These are phyloP conservation scores for Blastomussa wellsi DNA, from an alignment of 92 coral and sea anemone genomes.

Conservation along the genomic window DNA sequence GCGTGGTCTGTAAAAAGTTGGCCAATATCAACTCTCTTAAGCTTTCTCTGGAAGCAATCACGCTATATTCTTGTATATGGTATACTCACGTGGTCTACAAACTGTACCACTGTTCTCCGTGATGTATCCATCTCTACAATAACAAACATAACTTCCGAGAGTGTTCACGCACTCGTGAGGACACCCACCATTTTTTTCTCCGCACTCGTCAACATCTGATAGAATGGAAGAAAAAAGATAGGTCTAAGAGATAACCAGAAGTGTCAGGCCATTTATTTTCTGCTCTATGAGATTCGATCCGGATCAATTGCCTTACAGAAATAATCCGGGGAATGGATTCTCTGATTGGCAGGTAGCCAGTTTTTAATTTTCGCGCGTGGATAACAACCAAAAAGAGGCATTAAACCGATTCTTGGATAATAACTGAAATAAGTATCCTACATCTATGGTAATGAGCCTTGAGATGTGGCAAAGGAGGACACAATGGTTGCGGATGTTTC, in stretches of 20 bases:
- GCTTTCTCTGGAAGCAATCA: too few species aligned
- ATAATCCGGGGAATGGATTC: background rate
- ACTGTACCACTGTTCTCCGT: slow-evolving; percentile 27
- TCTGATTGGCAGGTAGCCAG: too few species aligned
- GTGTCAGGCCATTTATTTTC: background rate
- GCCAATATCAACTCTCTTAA: background rate
- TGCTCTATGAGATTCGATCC: background rate
- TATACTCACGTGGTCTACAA: slow-evolving; percentile 29
- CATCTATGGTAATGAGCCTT: too few species aligned
- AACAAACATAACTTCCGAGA: slow-evolving; percentile 30
- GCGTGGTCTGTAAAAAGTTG: background rate
- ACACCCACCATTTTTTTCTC: slow-evolving; percentile 35
- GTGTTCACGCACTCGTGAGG: slow-evolving; percentile 42
- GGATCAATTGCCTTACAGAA: background rate
- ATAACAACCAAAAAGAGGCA: too few species aligned
- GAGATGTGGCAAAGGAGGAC: too few species aligned
- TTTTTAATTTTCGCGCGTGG: too few species aligned
- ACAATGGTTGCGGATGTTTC: too few species aligned
- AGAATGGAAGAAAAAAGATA: background rate
- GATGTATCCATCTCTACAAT: slow-evolving; percentile 34
- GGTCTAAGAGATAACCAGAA: background rate
- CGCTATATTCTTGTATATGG: background rate
- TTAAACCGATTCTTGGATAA: too few species aligned
- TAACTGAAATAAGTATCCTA: too few species aligned
- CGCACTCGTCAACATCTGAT: slow-evolving; percentile 45